phyloP scores from a whole-genome alignment of 1,140 invertebrate genomes.

The Eueides isabella region DNA sequence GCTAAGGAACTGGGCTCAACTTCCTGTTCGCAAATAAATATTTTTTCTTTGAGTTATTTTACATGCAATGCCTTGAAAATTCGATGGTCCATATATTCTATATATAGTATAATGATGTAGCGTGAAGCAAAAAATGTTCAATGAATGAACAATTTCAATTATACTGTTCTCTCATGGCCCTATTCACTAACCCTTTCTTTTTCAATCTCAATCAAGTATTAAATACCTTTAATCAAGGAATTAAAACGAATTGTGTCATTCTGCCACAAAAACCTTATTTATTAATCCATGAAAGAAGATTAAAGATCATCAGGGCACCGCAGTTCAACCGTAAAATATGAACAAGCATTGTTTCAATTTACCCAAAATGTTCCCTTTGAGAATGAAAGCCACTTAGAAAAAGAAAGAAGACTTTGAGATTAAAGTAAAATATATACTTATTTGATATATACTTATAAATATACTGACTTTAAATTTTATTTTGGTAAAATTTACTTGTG shows the following conservation, averaged over 20 bases:
- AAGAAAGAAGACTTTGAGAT: not conserved
- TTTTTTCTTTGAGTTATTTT: too few species aligned
- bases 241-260: not conserved
- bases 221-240: not conserved
- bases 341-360: constrained; percentile 3
- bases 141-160: not conserved
- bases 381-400: not conserved
- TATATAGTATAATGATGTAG: too few species aligned
- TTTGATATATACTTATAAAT: too few species aligned
- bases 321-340: not conserved
- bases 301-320: not conserved
- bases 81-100: too few species aligned
- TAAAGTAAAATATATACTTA: not conserved
- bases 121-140: too few species aligned
- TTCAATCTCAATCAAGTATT: not conserved
- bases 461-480: too few species aligned
- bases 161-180: too few species aligned
- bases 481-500: too few species aligned
- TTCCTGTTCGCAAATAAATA: too few species aligned
- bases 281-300: not conserved
- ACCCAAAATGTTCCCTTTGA: not conserved
- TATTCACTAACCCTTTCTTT: not conserved
- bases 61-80: too few species aligned
- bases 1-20: too few species aligned
- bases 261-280: not conserved